Base-by-base conservation (phyloP, 2,888 invertebrate species). In the Timema cristinae region DNA sequence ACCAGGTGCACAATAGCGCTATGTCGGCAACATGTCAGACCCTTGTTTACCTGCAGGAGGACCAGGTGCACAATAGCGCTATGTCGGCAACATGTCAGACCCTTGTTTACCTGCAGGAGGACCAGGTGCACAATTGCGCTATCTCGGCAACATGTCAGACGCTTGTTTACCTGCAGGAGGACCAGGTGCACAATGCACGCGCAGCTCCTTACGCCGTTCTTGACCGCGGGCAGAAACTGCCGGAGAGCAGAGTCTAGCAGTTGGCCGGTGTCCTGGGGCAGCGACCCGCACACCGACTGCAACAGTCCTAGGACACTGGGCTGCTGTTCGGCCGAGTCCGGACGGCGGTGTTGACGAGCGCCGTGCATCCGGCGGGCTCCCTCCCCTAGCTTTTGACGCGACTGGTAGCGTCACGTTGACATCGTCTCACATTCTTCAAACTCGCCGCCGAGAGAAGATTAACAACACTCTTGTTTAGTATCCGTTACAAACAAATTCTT, bases 131-230 rank as follows among this genome's bases (percentile, higher is more conserved):
- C 76, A 66, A 78, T 73, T 71, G 32, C 32, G 32, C 32, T 32
- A 32, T 32, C 2, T 32, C 32, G 32, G 32, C 32, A 32, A 32
- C 32, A 32, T 32, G 32, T 32, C 32, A 32, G 32, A 32, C 32
- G 2, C 32, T 32, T 52, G 68, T 69, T 68, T 76, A 79, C 79
- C 79, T 80, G 79, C 49, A 79, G 76, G 52, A 80, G 77, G 7
- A 78, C 73, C 49, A 79, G 75, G 67, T 80, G 79, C 7, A 80
- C 76, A 66, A 78, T 73, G 72, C 79, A 80, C 50, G 78, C 69
- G 76, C 79, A 79, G 15, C 77, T 75, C 70, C 78, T 79, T 69
- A 78, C 73, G 68, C 78, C 78, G 72, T 78, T 79, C 72, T 77
- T 78, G 66, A 71, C 47, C 10, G 70, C 71, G n/a, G 68, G 68